These are phyloP conservation scores for Lordiphosa collinella DNA, from an alignment of 1,140 invertebrate genomes.

Conservation along the genomic window DNA sequence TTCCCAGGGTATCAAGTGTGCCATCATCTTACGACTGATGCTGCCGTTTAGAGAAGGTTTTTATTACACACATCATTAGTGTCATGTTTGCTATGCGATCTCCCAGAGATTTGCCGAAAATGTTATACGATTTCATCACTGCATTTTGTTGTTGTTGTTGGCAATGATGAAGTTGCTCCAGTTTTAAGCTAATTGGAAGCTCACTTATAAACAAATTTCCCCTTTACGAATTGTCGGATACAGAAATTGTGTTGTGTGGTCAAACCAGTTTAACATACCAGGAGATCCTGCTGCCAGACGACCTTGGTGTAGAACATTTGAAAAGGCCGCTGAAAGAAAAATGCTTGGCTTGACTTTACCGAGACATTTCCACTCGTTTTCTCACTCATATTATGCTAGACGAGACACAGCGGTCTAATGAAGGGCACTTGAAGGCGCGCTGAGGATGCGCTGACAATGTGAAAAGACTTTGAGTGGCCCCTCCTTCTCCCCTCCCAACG, in stretches of 20 bases:
- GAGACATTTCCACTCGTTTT: slow-evolving; percentile 33
- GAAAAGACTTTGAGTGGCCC: slow-evolving; percentile 27
- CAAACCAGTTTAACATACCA: slow-evolving; percentile 48
- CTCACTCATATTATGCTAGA: slow-evolving; percentile 14
- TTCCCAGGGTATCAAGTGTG: too few relatives aligned
- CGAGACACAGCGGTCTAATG: slow-evolving; percentile 58
- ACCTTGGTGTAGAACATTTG: slow-evolving; percentile 63
- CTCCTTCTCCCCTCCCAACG: neutral
- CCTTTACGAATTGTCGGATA: slow-evolving; percentile 1
- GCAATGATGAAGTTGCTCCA: slow-evolving; percentile 66
- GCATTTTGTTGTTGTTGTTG: slow-evolving; percentile 4
- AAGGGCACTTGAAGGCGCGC: slow-evolving; percentile 56
- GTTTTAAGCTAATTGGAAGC: slow-evolving; percentile 62
- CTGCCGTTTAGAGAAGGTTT: slow-evolving; percentile 7
- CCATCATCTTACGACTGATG: too few relatives aligned
- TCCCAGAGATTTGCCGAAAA: slow-evolving; percentile 51
- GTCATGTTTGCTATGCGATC: slow-evolving; percentile 66
- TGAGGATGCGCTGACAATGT: slow-evolving; percentile 13
- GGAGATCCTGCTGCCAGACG: slow-evolving; percentile 53
- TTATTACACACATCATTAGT: slow-evolving; percentile 55
- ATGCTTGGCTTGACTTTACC: slow-evolving; percentile 40
- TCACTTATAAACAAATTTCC: slow-evolving; percentile 52
- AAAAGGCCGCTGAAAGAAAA: slow-evolving; percentile 42
- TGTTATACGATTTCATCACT: slow-evolving; percentile 54
- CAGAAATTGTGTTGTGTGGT: slow-evolving; percentile 1